phyloP scores from a whole-genome alignment of 2,888 invertebrate genomes.

The Melanostoma scalare region DNA sequence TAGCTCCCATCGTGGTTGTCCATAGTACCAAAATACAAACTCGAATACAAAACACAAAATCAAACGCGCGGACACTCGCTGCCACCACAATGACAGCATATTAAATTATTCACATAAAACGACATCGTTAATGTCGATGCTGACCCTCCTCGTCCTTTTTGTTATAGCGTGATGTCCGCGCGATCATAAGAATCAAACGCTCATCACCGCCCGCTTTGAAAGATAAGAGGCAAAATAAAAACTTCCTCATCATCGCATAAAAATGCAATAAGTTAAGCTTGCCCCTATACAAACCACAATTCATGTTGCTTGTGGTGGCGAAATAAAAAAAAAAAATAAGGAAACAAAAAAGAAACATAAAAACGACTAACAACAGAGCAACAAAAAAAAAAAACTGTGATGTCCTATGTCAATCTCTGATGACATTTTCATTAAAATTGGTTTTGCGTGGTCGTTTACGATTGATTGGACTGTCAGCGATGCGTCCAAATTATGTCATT shows the following conservation, averaged over 20 bases:
- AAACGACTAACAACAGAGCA: background rate
- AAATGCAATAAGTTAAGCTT: conserved; percentile 53
- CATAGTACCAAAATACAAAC: conserved; percentile 18
- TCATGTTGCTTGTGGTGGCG: conserved; percentile 25
- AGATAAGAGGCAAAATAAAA: conserved; percentile 28
- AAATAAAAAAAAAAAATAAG: conserved; percentile 9
- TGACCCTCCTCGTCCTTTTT: conserved; percentile 22
- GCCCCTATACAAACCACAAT: conserved; percentile 59
- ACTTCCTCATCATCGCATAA: conserved; percentile 31
- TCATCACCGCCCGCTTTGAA: conserved; percentile 25
- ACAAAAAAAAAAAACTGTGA: conserved; percentile 49
- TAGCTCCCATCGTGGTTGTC: conserved; percentile 46
- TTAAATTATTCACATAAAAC: conserved; percentile 70
- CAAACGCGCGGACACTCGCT: conserved; percentile 37
- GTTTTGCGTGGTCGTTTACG: conserved; percentile 73
- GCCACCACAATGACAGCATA: conserved; percentile 57
- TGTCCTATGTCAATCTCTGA: conserved; percentile 73
- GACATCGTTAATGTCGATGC: conserved; percentile 16
- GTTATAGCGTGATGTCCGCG: conserved; percentile 33
- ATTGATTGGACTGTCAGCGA: conserved; percentile 74
- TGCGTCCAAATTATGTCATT: conserved; percentile 71
- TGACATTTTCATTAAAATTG: conserved; percentile 74
- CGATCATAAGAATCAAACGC: conserved; percentile 69
- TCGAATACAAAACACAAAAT: conserved; percentile 3
- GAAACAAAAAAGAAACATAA: conserved; percentile 15